Conservation (phyloP, 2,888 invertebrate species). For the Gari tellinella region DNA sequence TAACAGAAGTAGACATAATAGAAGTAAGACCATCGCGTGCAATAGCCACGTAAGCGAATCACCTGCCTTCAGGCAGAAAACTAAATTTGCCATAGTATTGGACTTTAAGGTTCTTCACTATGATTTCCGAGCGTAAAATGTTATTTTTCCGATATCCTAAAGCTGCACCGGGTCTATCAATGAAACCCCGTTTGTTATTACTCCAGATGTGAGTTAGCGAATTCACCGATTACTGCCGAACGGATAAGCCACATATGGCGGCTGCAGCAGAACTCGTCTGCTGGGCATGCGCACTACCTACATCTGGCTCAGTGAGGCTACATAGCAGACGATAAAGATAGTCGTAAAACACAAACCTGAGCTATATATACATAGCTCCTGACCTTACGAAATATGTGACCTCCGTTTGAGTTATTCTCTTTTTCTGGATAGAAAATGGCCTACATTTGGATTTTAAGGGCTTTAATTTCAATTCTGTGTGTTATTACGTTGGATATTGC, state of each 20-base stretch:
- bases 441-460: slow-evolving; percentile 27
- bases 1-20: too few species aligned
- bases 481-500: too few species aligned
- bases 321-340: slow-evolving; percentile 4
- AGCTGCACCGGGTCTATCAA: too few species aligned
- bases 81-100: too few species aligned
- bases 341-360: not conserved
- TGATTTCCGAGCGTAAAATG: too few species aligned
- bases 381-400: slow-evolving; percentile 54
- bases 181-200: too few species aligned
- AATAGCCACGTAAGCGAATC: too few species aligned
- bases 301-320: not conserved
- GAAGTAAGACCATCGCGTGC: too few species aligned
- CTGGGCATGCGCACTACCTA: slow-evolving; percentile 4
- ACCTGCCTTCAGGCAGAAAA: too few species aligned
- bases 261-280: slow-evolving; percentile 5
- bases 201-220: too few species aligned
- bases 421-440: slow-evolving; percentile 37
- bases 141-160: too few species aligned
- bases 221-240: not conserved
- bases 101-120: too few species aligned
- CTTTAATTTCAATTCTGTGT: slow-evolving; percentile 19
- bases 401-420: slow-evolving; percentile 19
- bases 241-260: slow-evolving; percentile 9
- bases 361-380: slow-evolving; percentile 33